These are phyloP conservation scores for Limosa lapponica DNA, from an alignment of 2,797 vertebrate species.

Conservation along the genomic window DNA sequence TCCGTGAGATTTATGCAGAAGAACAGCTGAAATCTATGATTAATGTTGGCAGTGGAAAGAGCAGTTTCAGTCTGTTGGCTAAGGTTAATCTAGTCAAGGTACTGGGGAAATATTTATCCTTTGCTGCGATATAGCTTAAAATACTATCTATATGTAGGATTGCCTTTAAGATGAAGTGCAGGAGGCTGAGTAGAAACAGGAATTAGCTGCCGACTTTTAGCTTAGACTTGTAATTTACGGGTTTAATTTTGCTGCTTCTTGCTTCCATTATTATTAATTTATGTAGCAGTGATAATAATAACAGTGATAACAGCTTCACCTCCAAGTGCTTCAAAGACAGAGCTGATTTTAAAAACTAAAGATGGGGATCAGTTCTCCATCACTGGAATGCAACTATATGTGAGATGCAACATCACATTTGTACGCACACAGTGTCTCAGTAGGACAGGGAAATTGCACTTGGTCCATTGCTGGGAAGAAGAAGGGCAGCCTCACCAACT, in stretches of 20 bases:
- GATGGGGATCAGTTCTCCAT: neutral
- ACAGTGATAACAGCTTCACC: neutral
- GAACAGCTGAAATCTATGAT: slow-evolving; percentile 40
- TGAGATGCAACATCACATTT: neutral
- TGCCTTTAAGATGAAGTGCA: slow-evolving; percentile 14
- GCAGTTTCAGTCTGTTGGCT: slow-evolving; percentile 43
- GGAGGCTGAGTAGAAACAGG: neutral
- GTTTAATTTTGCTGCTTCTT: slow-evolving; percentile 53
- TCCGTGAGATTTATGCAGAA: slow-evolving; percentile 35
- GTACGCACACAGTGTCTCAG: neutral
- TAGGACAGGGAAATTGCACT: neutral
- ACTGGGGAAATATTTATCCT: slow-evolving; percentile 40
- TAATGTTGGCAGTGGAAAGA: slow-evolving; percentile 29
- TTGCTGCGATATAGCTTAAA: slow-evolving; percentile 32
- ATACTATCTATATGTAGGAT: slow-evolving; percentile 12
- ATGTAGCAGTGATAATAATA: slow-evolving; percentile 23
- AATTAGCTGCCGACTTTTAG: neutral
- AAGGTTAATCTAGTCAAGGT: slow-evolving; percentile 62
- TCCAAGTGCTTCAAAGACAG: neutral
- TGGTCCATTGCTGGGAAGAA: neutral
- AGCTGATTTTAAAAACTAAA: slow-evolving; percentile 17
- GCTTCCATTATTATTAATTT: slow-evolving; percentile 48
- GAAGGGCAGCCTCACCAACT: neutral
- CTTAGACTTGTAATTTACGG: slow-evolving; percentile 45
- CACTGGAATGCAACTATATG: neutral